Evolutionary conservation across 2,113 vertebrate species (phyloP).

Genomic region (Struthio camelus): DNA sequence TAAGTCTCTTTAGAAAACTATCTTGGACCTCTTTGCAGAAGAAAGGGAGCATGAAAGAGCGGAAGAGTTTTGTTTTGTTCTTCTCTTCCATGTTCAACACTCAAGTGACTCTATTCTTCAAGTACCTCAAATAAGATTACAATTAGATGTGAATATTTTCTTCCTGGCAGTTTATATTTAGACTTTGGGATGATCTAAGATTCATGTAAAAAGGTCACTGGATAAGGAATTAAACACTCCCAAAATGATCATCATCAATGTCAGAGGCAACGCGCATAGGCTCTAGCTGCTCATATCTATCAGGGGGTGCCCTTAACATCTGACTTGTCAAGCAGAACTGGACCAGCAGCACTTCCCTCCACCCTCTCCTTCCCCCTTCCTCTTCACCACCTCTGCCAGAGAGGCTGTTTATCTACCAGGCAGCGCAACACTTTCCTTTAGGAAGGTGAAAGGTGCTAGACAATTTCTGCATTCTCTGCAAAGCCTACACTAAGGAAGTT

Average conservation of each 20-base stretch:
- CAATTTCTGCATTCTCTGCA: not conserved
- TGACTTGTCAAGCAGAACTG: not conserved
- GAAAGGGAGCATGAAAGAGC: not conserved
- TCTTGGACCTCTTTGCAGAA: not conserved
- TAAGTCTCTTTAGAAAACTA: not conserved
- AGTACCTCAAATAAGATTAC: not conserved
- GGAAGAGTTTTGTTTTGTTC: not conserved
- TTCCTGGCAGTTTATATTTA: not conserved
- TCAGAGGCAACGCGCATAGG: not conserved
- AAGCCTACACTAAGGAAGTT: accelerated
- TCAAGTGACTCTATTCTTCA: not conserved
- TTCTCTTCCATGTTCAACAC: not conserved
- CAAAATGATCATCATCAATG: not conserved
- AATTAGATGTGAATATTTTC: not conserved
- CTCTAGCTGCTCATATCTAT: not conserved
- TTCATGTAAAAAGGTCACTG: not conserved
- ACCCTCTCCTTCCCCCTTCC: not conserved
- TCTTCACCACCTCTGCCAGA: not conserved
- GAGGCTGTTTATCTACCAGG: not conserved
- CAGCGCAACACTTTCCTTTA: not conserved
- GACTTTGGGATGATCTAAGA: not conserved
- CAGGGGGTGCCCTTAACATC: not conserved
- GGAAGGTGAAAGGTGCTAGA: not conserved
- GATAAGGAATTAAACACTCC: not conserved
- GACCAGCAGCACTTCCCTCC: not conserved